Percentiles rank a stretch among this genome's conserved stretches.
Conservation (phyloP, 37 sponge, comb jelly and placozoan genomes). For the Agelas oroides region DNA sequence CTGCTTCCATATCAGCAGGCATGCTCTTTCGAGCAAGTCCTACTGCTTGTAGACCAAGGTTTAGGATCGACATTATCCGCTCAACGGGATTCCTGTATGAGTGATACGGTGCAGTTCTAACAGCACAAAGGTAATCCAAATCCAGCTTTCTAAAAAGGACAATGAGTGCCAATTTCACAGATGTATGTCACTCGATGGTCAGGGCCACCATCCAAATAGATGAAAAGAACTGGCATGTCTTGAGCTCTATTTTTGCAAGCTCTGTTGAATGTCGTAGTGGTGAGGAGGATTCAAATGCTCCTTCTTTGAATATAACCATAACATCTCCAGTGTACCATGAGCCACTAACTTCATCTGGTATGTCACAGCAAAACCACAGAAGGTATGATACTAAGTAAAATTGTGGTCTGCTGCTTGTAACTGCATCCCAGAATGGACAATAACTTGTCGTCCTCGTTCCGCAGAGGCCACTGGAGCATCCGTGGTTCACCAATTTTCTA, state of each 20-base stretch:
- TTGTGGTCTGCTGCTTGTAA: slow-evolving; percentile 5
- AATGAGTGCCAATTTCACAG: slow-evolving; percentile 23
- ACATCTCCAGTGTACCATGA: slow-evolving; percentile 44
- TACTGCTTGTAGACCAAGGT: too few species aligned
- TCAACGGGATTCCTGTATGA: slow-evolving; percentile 25
- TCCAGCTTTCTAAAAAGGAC: slow-evolving; percentile 22
- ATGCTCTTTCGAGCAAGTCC: too few species aligned
- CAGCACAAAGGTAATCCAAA: slow-evolving; percentile 33
- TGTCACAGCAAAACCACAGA: neutral
- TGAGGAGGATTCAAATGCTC: slow-evolving; percentile 47
- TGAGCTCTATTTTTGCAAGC: neutral
- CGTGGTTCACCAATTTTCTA: neutral
- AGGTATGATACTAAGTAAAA: slow-evolving; percentile 7
- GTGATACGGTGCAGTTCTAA: slow-evolving; percentile 32
- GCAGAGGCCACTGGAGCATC: neutral
- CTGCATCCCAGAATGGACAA: neutral
- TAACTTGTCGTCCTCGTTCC: neutral
- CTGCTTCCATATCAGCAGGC: slow-evolving; percentile 5
- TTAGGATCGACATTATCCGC: slow-evolving; percentile 39
- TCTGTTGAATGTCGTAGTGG: slow-evolving; percentile 34
- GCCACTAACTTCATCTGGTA: neutral
- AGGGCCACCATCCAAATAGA: slow-evolving; percentile 48
- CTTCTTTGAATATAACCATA: slow-evolving; percentile 29
- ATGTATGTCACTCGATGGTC: slow-evolving; percentile 43
- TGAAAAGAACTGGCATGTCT: slow-evolving; percentile 4